Evolutionary conservation across 2,797 vertebrate genomes (phyloP).

Genomic region (Anguilla anguilla): DNA sequence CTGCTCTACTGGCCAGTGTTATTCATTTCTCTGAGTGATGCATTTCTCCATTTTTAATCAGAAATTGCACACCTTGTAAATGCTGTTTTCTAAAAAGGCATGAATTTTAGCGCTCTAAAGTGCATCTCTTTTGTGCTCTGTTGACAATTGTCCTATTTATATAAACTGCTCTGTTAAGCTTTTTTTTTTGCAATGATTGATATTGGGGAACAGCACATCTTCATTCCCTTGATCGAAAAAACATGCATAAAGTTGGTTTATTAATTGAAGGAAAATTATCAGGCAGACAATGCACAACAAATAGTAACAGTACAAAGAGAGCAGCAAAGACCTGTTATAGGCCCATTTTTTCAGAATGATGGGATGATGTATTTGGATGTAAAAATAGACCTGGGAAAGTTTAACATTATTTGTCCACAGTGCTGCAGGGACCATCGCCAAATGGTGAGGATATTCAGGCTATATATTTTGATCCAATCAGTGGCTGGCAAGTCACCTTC

Average conservation of each 20-base stretch:
- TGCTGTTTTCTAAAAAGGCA: background rate
- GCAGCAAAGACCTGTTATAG: background rate
- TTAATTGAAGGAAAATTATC: no score
- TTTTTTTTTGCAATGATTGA: background rate
- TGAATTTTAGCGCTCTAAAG: background rate
- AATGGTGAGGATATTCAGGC: background rate
- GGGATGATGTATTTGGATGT: background rate
- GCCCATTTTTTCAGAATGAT: background rate
- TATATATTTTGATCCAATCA: background rate
- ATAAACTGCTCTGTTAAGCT: background rate
- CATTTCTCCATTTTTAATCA: background rate
- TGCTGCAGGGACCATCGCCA: background rate
- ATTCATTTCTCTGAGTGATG: background rate
- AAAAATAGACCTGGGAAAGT: background rate
- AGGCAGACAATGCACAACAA: no score
- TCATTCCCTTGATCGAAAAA: background rate
- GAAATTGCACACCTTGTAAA: conserved; percentile 5
- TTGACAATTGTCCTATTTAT: conserved; percentile 14
- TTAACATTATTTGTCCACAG: background rate
- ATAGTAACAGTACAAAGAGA: no score
- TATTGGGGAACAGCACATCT: background rate
- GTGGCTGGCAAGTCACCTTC: background rate
- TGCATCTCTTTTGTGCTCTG: background rate
- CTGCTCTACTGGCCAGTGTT: background rate
- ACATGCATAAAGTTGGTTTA: background rate